Evolutionary conservation across 1,140 invertebrate species (phyloP).

Genomic region (Bombus terrestris): DNA sequence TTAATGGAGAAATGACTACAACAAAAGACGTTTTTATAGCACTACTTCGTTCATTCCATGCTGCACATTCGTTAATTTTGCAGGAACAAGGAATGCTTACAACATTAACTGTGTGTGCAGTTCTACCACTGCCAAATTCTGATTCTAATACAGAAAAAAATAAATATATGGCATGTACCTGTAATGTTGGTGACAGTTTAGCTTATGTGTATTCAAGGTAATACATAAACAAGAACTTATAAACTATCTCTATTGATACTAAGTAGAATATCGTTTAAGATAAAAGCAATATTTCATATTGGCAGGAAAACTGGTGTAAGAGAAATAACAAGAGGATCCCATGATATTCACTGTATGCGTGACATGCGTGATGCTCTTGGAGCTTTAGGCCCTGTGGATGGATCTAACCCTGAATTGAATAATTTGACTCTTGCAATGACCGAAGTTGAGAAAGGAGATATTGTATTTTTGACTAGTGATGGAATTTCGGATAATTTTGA

Average conservation of each 20-base stretch:
- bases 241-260: not conserved
- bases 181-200: constrained; percentile 95
- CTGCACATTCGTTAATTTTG: constrained; percentile 93
- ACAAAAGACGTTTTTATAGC: constrained; percentile 89
- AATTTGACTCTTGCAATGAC: constrained; percentile 96
- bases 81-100: constrained; percentile 94
- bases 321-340: constrained; percentile 87
- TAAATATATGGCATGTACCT: constrained; percentile 92
- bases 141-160: constrained; percentile 74
- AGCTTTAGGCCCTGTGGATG: constrained; percentile 94
- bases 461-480: constrained; percentile 95
- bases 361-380: constrained; percentile 96
- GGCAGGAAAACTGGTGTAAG: constrained; percentile 75
- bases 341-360: constrained; percentile 93
- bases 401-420: constrained; percentile 93
- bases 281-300: not conserved
- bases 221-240: constrained; percentile 25
- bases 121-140: constrained; percentile 85
- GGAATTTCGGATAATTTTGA: constrained; percentile 98
- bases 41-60: constrained; percentile 92
- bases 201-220: constrained; percentile 93
- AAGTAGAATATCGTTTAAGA: not conserved
- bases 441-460: constrained; percentile 91
- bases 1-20: constrained; percentile 72
- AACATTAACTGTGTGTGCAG: constrained; percentile 91